Conservation (phyloP, 2,113 vertebrate genomes). For the Phoenicopterus ruber region DNA sequence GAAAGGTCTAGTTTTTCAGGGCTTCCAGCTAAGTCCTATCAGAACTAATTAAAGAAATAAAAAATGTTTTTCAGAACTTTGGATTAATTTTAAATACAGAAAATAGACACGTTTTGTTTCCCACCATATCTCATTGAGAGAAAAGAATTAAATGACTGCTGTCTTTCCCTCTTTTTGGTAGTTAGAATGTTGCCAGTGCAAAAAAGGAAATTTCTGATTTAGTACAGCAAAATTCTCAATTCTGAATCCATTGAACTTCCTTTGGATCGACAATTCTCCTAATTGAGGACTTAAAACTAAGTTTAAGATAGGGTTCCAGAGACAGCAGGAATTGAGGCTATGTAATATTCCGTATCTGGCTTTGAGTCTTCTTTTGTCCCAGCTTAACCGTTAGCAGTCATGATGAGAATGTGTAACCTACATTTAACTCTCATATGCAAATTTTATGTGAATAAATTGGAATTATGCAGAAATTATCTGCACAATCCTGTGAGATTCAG, state of each 20-base stretch:
- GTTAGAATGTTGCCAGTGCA: neutral
- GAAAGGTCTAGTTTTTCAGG: neutral
- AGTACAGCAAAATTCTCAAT: neutral
- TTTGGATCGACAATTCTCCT: neutral
- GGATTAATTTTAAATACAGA: neutral
- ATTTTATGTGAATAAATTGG: neutral
- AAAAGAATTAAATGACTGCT: neutral
- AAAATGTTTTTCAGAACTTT: neutral
- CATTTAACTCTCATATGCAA: neutral
- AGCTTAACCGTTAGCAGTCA: neutral
- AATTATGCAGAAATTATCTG: neutral
- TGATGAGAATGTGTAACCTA: neutral
- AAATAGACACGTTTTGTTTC: neutral
- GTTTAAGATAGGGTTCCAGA: neutral
- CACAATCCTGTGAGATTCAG: neutral
- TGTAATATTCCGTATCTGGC: neutral
- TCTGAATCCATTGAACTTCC: neutral
- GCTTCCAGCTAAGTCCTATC: neutral
- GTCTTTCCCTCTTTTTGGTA: neutral
- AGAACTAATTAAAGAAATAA: neutral
- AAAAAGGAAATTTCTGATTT: neutral
- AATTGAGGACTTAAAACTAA: neutral
- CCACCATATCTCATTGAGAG: neutral
- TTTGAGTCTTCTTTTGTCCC: neutral
- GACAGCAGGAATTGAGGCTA: neutral